Conservation (phyloP, 2,888 invertebrate species). For the Nymphalis polychloros region DNA sequence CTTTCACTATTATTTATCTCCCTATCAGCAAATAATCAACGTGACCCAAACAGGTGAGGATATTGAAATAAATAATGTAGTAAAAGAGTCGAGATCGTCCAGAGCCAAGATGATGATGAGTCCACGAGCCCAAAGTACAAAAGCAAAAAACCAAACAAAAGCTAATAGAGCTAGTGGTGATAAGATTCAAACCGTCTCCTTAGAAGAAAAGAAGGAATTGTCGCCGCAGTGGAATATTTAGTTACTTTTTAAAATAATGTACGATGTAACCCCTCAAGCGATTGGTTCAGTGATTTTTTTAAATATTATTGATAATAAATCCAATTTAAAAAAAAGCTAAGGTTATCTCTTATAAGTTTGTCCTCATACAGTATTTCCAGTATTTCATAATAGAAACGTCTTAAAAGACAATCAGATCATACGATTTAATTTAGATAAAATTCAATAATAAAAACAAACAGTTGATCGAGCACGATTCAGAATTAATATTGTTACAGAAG, state of each 20-base stretch:
- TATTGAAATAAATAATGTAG: too few species aligned
- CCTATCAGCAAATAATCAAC: background rate
- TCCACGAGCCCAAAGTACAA: too few species aligned
- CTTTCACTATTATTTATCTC: background rate
- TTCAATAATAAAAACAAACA: constrained; percentile 33
- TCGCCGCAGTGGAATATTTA: background rate
- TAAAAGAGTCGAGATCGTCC: too few species aligned
- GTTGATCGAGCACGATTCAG: constrained; percentile 29
- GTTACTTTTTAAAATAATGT: background rate
- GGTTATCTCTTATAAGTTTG: too few species aligned
- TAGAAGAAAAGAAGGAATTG: background rate
- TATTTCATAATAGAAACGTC: background rate
- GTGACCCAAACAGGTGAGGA: background rate
- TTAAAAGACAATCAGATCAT: background rate
- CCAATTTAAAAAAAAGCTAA: too few species aligned
- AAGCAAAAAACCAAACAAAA: background rate
- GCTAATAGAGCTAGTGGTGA: background rate
- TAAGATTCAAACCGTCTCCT: too few species aligned
- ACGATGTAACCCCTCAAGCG: too few species aligned
- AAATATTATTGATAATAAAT: too few species aligned
- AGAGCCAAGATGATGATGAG: too few species aligned
- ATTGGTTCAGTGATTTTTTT: too few species aligned
- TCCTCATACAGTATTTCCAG: background rate
- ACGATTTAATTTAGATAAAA: constrained; percentile 25
- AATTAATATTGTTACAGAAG: constrained; percentile 52